phyloP scores from a whole-genome alignment of 1,140 invertebrate genomes.

The Penaeus indicus region DNA sequence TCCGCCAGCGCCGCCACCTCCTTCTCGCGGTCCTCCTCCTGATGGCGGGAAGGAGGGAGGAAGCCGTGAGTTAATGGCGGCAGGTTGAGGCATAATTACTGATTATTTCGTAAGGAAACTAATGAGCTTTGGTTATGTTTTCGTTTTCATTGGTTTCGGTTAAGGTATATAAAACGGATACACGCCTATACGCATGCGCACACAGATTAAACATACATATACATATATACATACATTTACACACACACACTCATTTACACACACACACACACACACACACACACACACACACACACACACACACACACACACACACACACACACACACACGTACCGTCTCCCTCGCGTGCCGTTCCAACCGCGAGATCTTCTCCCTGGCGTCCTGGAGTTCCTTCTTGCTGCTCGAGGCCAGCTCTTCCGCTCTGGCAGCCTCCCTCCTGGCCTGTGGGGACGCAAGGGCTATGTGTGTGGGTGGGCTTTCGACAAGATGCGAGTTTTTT shows the following conservation, averaged over 20 bases:
- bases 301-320: conserved; percentile 23
- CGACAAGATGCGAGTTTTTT: too few species aligned
- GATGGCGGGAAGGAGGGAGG: too few species aligned
- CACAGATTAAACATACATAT: too few species aligned
- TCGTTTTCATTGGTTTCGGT: too few species aligned
- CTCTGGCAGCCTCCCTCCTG: conserved; percentile 27
- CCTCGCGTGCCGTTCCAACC: neutral
- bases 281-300: neutral
- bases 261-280: neutral
- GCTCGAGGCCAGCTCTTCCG: conserved; percentile 5
- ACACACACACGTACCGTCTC: conserved; percentile 39
- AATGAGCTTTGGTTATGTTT: neutral
- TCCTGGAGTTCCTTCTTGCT: conserved; percentile 26
- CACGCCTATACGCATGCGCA: too few species aligned
- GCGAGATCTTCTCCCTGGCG: conserved; percentile 19
- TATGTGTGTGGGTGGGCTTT: too few species aligned
- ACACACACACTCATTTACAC: neutral
- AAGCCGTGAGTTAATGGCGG: too few species aligned
- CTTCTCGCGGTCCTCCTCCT: conserved; percentile 38
- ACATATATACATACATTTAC: too few species aligned
- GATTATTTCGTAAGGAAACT: neutral
- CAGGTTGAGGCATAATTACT: too few species aligned
- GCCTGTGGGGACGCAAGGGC: neutral
- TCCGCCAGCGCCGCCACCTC: conserved; percentile 45
- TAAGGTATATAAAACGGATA: too few species aligned